phyloP scores from a whole-genome alignment of 2,888 invertebrate species.

The Melanophora roralis region DNA sequence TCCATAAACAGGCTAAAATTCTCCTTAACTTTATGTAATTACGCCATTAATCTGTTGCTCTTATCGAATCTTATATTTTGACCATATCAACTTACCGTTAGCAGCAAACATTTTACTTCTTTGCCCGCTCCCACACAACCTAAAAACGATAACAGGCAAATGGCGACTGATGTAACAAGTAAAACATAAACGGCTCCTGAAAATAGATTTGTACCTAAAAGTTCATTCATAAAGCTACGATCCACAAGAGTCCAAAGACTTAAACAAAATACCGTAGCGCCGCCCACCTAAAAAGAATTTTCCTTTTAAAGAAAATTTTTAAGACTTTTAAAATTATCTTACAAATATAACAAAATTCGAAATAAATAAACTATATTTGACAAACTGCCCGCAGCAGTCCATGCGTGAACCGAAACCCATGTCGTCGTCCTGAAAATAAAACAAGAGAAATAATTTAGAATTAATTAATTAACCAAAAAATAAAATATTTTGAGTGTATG shows the following conservation, averaged over 20 bases:
- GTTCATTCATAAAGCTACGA: conserved; percentile 88
- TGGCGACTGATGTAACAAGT: conserved; percentile 87
- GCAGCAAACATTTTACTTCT: conserved; percentile 94
- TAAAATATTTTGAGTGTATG: too few species aligned
- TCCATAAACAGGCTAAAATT: too few species aligned
- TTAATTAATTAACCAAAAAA: background rate
- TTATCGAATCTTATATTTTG: too few species aligned
- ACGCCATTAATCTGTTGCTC: too few species aligned
- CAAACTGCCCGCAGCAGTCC: conserved; percentile 92
- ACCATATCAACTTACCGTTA: conserved; percentile 87
- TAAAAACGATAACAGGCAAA: conserved; percentile 90
- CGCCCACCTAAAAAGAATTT: conserved; percentile 83
- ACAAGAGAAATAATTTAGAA: conserved; percentile 5
- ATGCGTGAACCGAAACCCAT: conserved; percentile 89
- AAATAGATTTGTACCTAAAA: conserved; percentile 92
- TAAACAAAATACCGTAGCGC: conserved; percentile 85
- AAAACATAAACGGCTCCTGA: conserved; percentile 91
- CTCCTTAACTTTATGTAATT: too few species aligned
- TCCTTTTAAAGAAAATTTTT: background rate
- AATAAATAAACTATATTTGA: conserved; percentile 90
- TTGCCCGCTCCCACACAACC: conserved; percentile 96
- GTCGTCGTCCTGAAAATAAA: conserved; percentile 66
- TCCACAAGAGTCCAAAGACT: conserved; percentile 92
- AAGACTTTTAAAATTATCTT: conserved; percentile 76
- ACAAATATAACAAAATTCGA: conserved; percentile 91